Percentiles rank a stretch among this genome's conserved stretches.
Evolutionary conservation across 2,797 vertebrate species (phyloP).

Genomic region (Xenops minutus): DNA sequence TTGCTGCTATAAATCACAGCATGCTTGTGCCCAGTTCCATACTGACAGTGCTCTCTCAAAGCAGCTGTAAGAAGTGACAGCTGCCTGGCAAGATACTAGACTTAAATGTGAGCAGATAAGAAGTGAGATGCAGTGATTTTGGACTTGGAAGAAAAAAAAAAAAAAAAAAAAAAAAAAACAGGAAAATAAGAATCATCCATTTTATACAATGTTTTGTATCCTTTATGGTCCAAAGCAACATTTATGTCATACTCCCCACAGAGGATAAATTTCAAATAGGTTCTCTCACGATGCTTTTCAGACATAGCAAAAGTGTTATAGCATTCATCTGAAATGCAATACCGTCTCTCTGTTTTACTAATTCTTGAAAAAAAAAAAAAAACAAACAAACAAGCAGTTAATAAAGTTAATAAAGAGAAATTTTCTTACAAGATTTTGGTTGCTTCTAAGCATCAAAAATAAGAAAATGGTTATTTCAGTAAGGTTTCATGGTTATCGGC

Average conservation of each 20-base stretch:
- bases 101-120: constrained; percentile 15
- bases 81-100: constrained; percentile 30
- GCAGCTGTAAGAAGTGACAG: constrained; percentile 41
- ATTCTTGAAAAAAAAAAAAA: background rate
- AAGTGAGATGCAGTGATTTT: constrained; percentile 8
- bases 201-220: background rate
- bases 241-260: background rate
- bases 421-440: accelerated
- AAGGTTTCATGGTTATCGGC: background rate
- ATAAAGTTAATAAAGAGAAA: background rate
- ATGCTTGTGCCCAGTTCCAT: background rate
- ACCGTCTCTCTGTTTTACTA: background rate
- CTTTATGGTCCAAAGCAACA: background rate
- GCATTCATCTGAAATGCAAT: background rate
- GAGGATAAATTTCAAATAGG: background rate
- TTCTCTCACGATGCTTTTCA: background rate
- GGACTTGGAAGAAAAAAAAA: background rate
- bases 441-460: background rate
- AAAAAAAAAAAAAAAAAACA: background rate
- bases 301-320: background rate
- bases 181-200: background rate
- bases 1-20: background rate
- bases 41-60: background rate
- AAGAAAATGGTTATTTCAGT: background rate
- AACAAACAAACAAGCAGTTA: background rate